Percentiles rank a stretch among this genome's conserved stretches.
phyloP scores from a whole-genome alignment of 2,113 vertebrate genomes.

The Nesoenas mayeri region DNA sequence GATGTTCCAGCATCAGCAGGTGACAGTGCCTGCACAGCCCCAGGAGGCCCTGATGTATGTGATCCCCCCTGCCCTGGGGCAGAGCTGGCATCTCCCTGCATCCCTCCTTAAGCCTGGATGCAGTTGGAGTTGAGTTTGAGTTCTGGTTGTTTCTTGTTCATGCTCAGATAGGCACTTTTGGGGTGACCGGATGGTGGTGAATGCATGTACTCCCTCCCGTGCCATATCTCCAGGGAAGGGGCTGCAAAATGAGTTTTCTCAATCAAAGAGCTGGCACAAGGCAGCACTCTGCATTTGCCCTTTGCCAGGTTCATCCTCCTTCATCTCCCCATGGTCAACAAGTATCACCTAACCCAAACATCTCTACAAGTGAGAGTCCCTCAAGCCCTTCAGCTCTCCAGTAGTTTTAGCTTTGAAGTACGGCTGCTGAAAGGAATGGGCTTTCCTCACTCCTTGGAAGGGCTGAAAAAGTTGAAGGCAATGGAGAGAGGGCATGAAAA shows the following conservation, averaged over 20 bases:
- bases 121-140: not conserved
- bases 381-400: not conserved
- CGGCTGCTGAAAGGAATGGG: not conserved
- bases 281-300: fast-evolving
- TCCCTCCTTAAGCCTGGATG: not conserved
- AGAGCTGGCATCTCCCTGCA: not conserved
- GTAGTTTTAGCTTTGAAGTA: not conserved
- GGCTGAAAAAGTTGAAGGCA: not conserved
- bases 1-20: not conserved
- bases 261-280: not conserved
- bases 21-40: not conserved
- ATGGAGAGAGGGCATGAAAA: not conserved
- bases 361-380: not conserved
- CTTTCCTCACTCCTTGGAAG: not conserved
- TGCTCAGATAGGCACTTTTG: fast-evolving
- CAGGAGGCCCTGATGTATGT: fast-evolving
- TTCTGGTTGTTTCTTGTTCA: not conserved
- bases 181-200: fast-evolving
- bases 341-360: not conserved
- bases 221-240: not conserved
- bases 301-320: not conserved
- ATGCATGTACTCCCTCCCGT: fast-evolving
- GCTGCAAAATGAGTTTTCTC: not conserved
- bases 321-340: not conserved
- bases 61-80: fast-evolving